These are phyloP conservation scores for Stenoptilia bipunctidactyla DNA, from an alignment of 2,888 invertebrate species.

Conservation along the genomic window DNA sequence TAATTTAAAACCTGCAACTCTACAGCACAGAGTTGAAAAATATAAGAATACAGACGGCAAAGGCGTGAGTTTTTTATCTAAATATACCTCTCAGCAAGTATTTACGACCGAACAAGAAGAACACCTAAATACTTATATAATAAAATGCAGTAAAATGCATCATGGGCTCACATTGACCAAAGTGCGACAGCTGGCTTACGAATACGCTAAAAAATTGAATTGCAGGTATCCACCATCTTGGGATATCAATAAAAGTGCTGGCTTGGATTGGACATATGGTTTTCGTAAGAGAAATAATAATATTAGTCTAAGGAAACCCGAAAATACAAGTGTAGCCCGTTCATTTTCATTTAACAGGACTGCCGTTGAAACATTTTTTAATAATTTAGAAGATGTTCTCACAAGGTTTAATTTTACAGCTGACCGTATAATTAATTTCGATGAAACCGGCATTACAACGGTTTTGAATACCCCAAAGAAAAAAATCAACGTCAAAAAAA, in stretches of 20 bases:
- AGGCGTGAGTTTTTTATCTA: constrained; percentile 10
- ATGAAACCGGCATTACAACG: constrained; percentile 11
- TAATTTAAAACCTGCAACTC: constrained; percentile 10
- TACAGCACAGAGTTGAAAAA: constrained; percentile 13
- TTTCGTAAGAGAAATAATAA: no score
- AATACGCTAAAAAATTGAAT: constrained; percentile 17
- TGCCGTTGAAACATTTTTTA: no score
- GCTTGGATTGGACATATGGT: constrained; percentile 12
- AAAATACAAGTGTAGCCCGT: no score
- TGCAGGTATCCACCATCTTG: constrained; percentile 16
- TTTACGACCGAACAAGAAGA: constrained; percentile 18
- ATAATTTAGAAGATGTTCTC: no score
- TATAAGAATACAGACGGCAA: constrained; percentile 6
- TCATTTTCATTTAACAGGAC: no score
- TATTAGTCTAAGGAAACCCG: no score
- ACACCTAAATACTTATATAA: constrained; percentile 14
- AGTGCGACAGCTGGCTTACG: constrained; percentile 16
- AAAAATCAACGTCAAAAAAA: constrained; percentile 12
- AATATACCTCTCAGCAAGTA: constrained; percentile 13
- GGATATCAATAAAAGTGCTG: constrained; percentile 14
- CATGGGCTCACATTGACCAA: constrained; percentile 15
- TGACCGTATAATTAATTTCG: constrained; percentile 16
- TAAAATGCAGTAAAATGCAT: constrained; percentile 16
- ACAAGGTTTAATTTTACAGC: constrained; percentile 15
- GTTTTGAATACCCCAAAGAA: constrained; percentile 15